Evolutionary conservation across 2,113 vertebrate genomes (phyloP).

Genomic region (Cryptomyrus ogoouensis): DNA sequence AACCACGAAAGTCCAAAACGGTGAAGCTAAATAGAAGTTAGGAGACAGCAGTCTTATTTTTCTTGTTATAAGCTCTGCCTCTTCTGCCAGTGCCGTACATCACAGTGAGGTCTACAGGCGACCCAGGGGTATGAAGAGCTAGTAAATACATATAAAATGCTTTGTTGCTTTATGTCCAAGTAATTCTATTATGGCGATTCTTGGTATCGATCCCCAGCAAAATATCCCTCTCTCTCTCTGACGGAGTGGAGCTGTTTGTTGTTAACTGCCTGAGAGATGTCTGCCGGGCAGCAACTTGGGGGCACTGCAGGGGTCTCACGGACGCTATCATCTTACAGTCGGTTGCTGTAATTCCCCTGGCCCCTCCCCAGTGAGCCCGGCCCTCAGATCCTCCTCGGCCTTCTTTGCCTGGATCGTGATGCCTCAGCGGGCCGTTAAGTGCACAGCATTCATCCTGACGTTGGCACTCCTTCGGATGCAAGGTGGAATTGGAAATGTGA

Average conservation of each 20-base stretch:
- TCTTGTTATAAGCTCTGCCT: neutral
- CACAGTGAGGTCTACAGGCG: neutral
- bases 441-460: neutral
- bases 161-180: neutral
- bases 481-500: neutral
- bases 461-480: neutral
- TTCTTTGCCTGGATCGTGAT: neutral
- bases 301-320: too few species aligned
- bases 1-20: neutral
- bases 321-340: neutral
- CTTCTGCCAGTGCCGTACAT: too few species aligned
- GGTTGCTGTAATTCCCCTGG: neutral
- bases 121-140: neutral
- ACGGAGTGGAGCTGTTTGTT: neutral
- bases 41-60: neutral
- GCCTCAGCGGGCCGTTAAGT: neutral
- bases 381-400: neutral
- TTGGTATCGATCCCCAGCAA: neutral
- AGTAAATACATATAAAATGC: constrained; percentile 14
- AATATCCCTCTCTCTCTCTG: neutral
- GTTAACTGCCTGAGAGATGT: neutral
- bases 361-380: neutral
- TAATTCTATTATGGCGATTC: constrained; percentile 19
- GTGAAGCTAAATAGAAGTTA: neutral
- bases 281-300: neutral